These are phyloP conservation scores for Penaeus indicus DNA, from an alignment of 1,140 invertebrate species.

Conservation along the genomic window DNA sequence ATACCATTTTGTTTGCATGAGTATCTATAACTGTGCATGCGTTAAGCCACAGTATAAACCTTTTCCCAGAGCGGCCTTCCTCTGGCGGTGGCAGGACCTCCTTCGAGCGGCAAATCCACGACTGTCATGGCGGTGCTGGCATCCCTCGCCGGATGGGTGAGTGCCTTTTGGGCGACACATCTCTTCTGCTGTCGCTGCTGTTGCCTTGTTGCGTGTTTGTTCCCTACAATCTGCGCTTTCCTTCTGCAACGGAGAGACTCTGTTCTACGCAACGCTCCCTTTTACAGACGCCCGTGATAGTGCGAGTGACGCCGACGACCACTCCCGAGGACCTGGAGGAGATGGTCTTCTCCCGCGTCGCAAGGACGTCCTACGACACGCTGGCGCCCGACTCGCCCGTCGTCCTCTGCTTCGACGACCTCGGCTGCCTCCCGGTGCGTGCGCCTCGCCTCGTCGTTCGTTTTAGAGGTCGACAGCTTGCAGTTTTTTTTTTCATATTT, in stretches of 20 bases:
- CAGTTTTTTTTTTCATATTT: no score
- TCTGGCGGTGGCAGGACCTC: background rate
- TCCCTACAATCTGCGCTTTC: no score
- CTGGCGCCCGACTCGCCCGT: constrained; percentile 19
- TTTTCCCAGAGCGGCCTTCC: background rate
- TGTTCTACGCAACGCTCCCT: background rate
- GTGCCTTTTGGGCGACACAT: no score
- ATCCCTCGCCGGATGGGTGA: background rate
- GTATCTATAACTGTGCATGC: no score
- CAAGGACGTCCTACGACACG: constrained; percentile 38
- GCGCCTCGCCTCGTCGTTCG: background rate
- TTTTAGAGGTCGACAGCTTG: no score
- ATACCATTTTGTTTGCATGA: no score
- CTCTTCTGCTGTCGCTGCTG: background rate
- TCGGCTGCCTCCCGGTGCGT: constrained; percentile 33
- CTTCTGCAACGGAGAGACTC: background rate
- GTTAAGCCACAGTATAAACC: no score
- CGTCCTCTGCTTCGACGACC: constrained; percentile 44
- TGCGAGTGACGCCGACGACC: constrained; percentile 26
- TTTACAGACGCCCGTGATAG: constrained; percentile 13
- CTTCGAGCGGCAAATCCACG: background rate
- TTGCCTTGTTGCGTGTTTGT: no score
- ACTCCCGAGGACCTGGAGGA: constrained; percentile 38
- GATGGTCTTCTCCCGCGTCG: background rate
- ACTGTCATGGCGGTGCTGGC: background rate